phyloP scores from a whole-genome alignment of 2,797 vertebrate species.

The Bradypus variegatus region DNA sequence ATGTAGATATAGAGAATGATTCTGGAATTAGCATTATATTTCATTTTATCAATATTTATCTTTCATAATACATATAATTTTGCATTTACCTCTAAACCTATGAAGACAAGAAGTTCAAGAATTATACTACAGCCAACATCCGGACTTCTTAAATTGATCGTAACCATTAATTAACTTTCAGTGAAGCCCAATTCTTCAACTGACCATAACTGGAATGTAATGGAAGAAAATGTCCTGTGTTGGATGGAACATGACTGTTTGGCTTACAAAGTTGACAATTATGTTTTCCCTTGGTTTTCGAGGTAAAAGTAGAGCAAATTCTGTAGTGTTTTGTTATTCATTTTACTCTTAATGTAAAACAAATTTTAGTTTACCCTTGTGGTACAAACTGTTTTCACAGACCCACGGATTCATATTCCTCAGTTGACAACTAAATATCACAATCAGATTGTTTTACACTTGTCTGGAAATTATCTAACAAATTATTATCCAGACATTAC shows the following conservation, averaged over 20 bases:
- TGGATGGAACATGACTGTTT: not conserved
- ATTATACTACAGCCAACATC: not conserved
- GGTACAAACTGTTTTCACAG: not conserved
- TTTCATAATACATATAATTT: not conserved
- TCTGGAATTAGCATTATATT: not conserved
- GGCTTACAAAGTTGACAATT: not conserved
- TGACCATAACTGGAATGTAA: not conserved
- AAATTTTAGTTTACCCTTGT: not conserved
- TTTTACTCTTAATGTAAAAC: constrained; percentile 4
- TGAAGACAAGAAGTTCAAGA: not conserved
- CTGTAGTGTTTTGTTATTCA: not conserved
- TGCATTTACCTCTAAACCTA: not conserved
- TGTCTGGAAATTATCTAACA: not conserved
- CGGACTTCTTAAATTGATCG: not conserved
- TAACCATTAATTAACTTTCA: not conserved
- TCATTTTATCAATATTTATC: not conserved
- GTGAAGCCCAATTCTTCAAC: not conserved
- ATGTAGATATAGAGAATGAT: not conserved
- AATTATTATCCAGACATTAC: not conserved
- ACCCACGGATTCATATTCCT: not conserved
- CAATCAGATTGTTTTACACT: not conserved
- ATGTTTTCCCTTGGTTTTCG: not conserved
- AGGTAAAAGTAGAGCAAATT: not conserved
- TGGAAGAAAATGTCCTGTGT: not conserved
- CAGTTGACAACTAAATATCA: not conserved